A percentile compares a stretch with the other conserved stretches of the same genome.
These are phyloP conservation scores for Eristalis pertinax DNA, from an alignment of 2,888 invertebrate species.

Conservation along the genomic window DNA sequence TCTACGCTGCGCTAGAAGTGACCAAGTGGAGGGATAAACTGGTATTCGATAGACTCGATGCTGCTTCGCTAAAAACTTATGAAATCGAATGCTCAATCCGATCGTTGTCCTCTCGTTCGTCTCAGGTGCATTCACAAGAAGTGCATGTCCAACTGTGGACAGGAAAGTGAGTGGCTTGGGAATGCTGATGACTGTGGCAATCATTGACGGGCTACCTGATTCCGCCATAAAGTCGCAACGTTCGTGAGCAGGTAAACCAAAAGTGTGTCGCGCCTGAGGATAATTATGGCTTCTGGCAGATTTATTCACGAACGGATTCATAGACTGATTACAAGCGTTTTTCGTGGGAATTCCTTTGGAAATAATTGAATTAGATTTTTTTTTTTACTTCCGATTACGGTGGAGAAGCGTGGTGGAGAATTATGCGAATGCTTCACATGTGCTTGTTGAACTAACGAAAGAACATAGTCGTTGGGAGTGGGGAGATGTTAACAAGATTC, in stretches of 20 bases:
- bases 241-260: constrained; percentile 16
- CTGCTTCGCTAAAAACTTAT: constrained; percentile 6
- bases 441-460: background rate
- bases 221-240: background rate
- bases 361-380: background rate
- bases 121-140: background rate
- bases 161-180: background rate
- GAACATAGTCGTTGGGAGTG: background rate
- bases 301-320: constrained; percentile 23
- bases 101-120: constrained; percentile 25
- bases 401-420: background rate
- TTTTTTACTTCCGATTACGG: background rate
- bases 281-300: constrained; percentile 36
- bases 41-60: background rate
- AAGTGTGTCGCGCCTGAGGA: constrained; percentile 53
- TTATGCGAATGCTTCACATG: background rate
- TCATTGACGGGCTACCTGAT: background rate
- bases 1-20: background rate
- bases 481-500: no score
- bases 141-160: background rate
- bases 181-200: background rate
- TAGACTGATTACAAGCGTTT: background rate
- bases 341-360: background rate
- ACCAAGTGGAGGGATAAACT: background rate
- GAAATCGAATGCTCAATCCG: constrained; percentile 72